Conservation (phyloP, 30 jellyfish, hydroid and myxozoan genomes). For the Aurelia aurita complex sp. Pacific region DNA sequence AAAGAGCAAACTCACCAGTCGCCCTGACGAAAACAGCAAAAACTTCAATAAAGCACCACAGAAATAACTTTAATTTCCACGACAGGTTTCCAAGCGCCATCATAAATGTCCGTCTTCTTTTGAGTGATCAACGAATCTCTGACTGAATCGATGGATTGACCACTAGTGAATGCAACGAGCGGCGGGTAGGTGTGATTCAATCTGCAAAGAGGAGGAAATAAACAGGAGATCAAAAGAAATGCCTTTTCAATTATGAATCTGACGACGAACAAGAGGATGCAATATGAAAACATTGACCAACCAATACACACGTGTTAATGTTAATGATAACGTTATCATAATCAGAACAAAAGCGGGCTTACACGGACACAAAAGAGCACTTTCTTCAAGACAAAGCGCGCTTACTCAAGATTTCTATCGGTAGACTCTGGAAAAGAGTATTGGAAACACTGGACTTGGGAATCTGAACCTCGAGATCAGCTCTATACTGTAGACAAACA, state of each 20-base stretch:
- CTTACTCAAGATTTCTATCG: constrained; percentile 6
- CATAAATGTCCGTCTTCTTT: no score
- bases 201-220: constrained; percentile 21
- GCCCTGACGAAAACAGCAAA: no score
- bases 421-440: not conserved
- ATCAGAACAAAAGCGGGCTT: not conserved
- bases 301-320: constrained; percentile 32
- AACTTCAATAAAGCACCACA: no score
- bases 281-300: constrained; percentile 10
- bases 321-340: constrained; percentile 16
- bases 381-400: constrained; percentile 12
- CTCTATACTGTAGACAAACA: no score
- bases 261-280: not conserved
- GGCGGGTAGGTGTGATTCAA: constrained; percentile 24
- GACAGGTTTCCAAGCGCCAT: no score
- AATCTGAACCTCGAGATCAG: no score
- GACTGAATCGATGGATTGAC: no score
- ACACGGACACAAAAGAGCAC: not conserved
- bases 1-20: no score
- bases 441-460: not conserved
- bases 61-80: no score
- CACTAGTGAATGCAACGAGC: no score
- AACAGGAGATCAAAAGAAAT: constrained; percentile 2
- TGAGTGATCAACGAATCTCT: no score
- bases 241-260: constrained; percentile 4